Evolutionary conservation across 2,888 invertebrate genomes (phyloP).

Genomic region (Luffia ferchaultella): DNA sequence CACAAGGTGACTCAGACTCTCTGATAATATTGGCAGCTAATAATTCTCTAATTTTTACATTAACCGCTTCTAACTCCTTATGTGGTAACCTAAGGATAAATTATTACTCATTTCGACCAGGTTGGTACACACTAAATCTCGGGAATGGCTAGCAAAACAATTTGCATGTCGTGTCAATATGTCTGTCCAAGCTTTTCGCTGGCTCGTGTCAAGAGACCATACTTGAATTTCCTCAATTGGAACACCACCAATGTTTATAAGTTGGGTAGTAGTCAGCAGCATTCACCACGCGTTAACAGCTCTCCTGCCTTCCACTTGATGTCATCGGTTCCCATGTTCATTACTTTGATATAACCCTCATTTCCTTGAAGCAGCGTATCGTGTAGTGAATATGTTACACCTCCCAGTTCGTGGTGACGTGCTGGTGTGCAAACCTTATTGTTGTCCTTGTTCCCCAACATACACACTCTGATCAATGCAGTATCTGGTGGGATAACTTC

Average conservation of each 20-base stretch:
- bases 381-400: constrained; percentile 16
- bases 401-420: constrained; percentile 16
- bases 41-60: constrained; percentile 16
- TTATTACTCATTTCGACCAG: constrained; percentile 13
- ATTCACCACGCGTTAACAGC: constrained; percentile 11
- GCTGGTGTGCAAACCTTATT: constrained; percentile 15
- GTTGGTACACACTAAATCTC: constrained; percentile 16
- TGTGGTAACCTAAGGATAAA: constrained; percentile 14
- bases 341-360: constrained; percentile 17
- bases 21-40: constrained; percentile 11
- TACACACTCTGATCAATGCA: constrained; percentile 14
- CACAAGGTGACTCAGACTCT: no score
- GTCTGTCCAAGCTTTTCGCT: background rate
- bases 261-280: constrained; percentile 10
- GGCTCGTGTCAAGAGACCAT: no score
- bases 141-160: constrained; percentile 14
- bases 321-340: constrained; percentile 14
- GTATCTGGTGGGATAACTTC: constrained; percentile 15
- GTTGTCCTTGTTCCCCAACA: constrained; percentile 10
- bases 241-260: constrained; percentile 8
- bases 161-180: constrained; percentile 1
- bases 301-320: constrained; percentile 10
- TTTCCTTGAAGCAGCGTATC: constrained; percentile 18
- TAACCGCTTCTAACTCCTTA: no score
- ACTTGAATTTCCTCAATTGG: constrained; percentile 3